Conservation (phyloP, 64 coral and sea anemone genomes). For the Porites lutea region DNA sequence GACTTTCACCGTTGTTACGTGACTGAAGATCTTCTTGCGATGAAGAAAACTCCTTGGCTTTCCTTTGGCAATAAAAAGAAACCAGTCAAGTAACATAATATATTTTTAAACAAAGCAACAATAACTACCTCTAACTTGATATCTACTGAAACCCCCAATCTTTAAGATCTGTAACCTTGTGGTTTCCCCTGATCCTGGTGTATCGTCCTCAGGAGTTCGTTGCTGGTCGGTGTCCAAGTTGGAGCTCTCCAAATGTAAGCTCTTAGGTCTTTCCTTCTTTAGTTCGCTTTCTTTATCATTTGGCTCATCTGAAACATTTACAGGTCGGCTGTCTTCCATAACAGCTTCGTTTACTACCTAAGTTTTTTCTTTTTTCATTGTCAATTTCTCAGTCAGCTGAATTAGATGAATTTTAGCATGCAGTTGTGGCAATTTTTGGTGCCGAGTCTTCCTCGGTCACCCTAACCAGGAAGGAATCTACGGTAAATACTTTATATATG, state of each 20-base stretch:
- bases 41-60: slow-evolving; percentile 40
- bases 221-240: background rate
- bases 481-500: too few species aligned
- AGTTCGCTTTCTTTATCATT: slow-evolving; percentile 11
- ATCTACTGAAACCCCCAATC: background rate
- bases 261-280: slow-evolving; percentile 25
- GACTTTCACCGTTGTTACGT: background rate
- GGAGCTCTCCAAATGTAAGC: slow-evolving; percentile 1
- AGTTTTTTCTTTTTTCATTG: background rate
- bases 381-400: background rate
- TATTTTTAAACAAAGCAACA: background rate
- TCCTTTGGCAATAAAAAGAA: background rate
- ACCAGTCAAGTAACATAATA: background rate
- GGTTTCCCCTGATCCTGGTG: background rate
- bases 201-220: background rate
- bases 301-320: background rate
- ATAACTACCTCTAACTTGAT: background rate
- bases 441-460: slow-evolving; percentile 1
- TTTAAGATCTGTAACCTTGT: background rate
- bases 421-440: background rate
- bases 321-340: slow-evolving; percentile 14
- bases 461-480: too few species aligned
- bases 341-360: background rate
- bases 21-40: slow-evolving; percentile 21
- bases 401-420: too few species aligned